Evolutionary conservation across 2,888 invertebrate genomes (phyloP), one percentile per base, ranked within the genome.

Genomic region (Aphodius granarius): DNA sequence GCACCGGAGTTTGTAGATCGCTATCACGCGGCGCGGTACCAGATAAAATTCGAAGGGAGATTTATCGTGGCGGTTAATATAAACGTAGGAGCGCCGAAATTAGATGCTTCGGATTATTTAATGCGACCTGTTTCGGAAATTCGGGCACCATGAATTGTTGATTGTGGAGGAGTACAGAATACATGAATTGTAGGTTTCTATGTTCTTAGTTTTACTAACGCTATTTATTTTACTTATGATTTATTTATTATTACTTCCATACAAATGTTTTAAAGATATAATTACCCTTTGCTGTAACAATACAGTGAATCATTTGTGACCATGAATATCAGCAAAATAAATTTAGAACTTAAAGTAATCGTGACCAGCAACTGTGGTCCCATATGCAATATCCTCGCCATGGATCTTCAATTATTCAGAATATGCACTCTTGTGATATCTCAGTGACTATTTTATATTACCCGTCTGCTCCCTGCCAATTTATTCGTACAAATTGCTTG

Each of bases 1-100:
- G 21, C 20, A 21, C 68, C 20, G 68, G 21, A 22, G 20, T 68
- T 68, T 68, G 68, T 68, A 20, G 68, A 68, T 68, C 20, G 21
- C 13, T 68, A 68, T 68, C 68, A 21, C 18, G n/a, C 20, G 22
- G 13, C 19, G n/a, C 20, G 22, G 13, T 9, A 21, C 18, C 20
- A 68, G 68, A 68, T 68, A 68, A 68, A 20, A 22, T n/a, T 22
- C 20, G 68, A 43, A 43, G 43, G 5, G 43, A 3, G 1, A 43
- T 43, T 43, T 43, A 43, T 43, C 43, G 43, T 6, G 9, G 43
- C 43, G 43, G 43, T 13, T 43, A 43, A 43, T 43, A 43, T 43
- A 43, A 43, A 43, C 43, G 43, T 43, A 43, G 43, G 43, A 43
- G 13, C 43, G 43, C 43, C 43, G 43, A 43, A 43, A 43, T 43